Base-by-base conservation (phyloP, 2,797 vertebrate species). In the Malurus splendens region DNA sequence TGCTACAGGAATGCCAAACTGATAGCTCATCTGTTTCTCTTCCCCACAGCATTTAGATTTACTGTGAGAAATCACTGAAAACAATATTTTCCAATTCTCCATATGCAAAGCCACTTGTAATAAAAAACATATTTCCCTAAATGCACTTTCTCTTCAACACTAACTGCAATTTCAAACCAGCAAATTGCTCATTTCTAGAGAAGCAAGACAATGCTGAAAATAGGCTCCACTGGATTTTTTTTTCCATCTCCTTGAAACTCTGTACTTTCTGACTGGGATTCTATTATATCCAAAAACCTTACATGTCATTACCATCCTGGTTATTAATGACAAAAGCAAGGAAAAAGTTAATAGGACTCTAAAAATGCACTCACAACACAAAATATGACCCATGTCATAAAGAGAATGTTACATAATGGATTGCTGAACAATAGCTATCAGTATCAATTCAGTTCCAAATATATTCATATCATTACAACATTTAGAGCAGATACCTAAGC, bases 101-200 rank as follows among this genome's bases (percentile, higher is more conserved):
- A 90, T 52, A 62, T 8, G 61, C 50, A 89, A 85, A 91, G 50
- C 42, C 87, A 72, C 65, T 71, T 55, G 39, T 80, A 90, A 91
- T 65, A 88, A 91, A 90, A 93, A 44, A 15, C 19, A 3, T 71
- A 71, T 86, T 91, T 90, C 65, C 77, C 39, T 57, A 92, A 84
- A 76, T 17, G 25, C 25, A 33, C 24, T 39, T 30, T 76, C 30
- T 79, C 44, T 88, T 86, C 60, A 84, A 91, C 33, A 80, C n/a
- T 30, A 82, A 91, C 38, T 39, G 48, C 50, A 59, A 60, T 76
- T 90, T 82, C 56, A 86, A 91, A 47, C 25, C 60, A 90, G 38
- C n/a, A 87, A 87, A 89, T 30, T 47, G 24, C 17, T 74, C 14
- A 12, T 48, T 89, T 86, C 56, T 59, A 52, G 32, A 86, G 17